Evolutionary conservation across 2,888 invertebrate species (phyloP).

Genomic region (Cerastis leucographa): DNA sequence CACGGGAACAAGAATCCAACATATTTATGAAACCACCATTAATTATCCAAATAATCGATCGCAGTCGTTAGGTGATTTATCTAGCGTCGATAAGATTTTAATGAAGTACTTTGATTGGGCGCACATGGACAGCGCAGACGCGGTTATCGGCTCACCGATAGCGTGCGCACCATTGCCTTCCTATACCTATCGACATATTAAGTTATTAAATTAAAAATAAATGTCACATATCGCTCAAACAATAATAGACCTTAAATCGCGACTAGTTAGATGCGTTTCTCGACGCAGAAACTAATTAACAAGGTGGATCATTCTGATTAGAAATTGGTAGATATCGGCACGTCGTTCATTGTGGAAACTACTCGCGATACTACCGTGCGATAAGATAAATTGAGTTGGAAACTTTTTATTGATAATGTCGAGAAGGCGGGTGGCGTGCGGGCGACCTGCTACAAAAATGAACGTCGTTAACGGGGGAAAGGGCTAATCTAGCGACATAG

Average conservation of each 20-base stretch:
- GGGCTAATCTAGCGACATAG: constrained; percentile 55
- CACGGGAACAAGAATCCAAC: constrained; percentile 83
- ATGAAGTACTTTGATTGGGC: constrained; percentile 91
- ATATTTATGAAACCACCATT: constrained; percentile 88
- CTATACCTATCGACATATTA: constrained; percentile 88
- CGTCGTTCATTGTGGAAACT: constrained; percentile 90
- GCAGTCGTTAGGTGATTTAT: constrained; percentile 90
- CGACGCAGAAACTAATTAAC: constrained; percentile 80
- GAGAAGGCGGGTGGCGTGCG: constrained; percentile 80
- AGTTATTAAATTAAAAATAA: constrained; percentile 90
- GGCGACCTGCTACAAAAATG: constrained; percentile 70
- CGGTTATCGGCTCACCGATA: constrained; percentile 85
- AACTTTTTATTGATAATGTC: constrained; percentile 87
- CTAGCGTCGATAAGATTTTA: constrained; percentile 90
- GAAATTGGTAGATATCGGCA: constrained; percentile 90
- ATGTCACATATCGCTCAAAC: constrained; percentile 68
- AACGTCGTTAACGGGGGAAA: constrained; percentile 66
- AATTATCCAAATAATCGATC: constrained; percentile 90
- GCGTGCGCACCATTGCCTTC: constrained; percentile 86
- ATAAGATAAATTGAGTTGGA: constrained; percentile 89
- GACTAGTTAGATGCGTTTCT: constrained; percentile 70
- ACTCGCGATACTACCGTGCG: constrained; percentile 87
- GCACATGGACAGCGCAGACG: constrained; percentile 85
- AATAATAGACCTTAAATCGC: constrained; percentile 74
- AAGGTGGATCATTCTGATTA: constrained; percentile 90